Evolutionary conservation across 2,888 invertebrate species (phyloP).

Genomic region (Ypsolopha scabrella): DNA sequence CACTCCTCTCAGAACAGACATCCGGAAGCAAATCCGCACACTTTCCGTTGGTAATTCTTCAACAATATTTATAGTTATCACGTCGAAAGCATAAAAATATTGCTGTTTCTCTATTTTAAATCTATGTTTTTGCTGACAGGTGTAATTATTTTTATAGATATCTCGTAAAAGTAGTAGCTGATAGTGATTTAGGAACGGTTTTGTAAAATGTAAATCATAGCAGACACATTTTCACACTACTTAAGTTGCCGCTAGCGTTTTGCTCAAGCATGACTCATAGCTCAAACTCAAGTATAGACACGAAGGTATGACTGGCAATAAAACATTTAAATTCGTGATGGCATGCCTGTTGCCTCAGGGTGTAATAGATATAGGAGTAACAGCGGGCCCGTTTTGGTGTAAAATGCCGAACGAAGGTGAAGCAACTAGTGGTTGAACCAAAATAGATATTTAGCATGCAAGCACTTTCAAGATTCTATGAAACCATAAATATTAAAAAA

Average conservation of each 20-base stretch:
- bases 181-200: neutral
- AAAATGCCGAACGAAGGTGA: no score
- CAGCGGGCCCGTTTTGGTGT: no score
- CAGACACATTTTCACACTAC: neutral
- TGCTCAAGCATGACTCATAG: neutral
- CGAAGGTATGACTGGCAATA: neutral
- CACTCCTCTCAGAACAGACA: neutral
- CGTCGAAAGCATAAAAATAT: neutral
- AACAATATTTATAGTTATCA: neutral
- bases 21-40: conserved; percentile 17
- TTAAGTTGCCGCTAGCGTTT: neutral
- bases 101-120: neutral
- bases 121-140: neutral
- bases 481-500: no score
- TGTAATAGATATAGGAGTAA: neutral
- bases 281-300: neutral
- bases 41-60: neutral
- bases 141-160: neutral
- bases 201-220: neutral
- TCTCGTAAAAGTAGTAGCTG: neutral
- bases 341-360: neutral
- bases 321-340: neutral
- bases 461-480: no score
- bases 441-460: no score
- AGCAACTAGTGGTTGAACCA: no score